Evolutionary conservation across 2,113 vertebrate genomes (phyloP).

Genomic region (Psammodynastes pulverulentus): DNA sequence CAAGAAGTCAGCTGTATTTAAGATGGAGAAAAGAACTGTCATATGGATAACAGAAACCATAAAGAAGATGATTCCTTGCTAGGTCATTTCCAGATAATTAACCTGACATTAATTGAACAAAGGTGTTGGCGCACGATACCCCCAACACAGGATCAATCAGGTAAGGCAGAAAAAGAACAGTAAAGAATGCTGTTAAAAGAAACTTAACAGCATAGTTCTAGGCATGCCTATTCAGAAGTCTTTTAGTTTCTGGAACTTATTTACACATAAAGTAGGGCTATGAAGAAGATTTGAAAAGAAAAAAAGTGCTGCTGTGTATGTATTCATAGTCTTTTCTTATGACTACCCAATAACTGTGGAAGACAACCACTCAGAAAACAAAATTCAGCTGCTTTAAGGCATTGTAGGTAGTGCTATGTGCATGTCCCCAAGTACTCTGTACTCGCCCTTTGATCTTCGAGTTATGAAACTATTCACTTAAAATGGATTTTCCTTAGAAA

Average conservation of each 20-base stretch:
- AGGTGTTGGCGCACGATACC: conserved; percentile 38
- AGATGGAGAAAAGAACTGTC: conserved; percentile 8
- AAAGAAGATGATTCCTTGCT: not conserved
- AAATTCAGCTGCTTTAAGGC: not conserved
- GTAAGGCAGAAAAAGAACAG: conserved; percentile 58
- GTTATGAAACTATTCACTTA: not conserved
- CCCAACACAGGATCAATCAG: conserved; percentile 48
- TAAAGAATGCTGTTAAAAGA: not conserved
- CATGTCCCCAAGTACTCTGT: not conserved
- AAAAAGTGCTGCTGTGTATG: not conserved
- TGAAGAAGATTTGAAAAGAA: not conserved
- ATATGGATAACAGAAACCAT: not conserved
- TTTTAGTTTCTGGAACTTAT: not conserved
- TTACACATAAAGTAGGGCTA: not conserved
- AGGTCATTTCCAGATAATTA: conserved; percentile 27
- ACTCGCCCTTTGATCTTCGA: not conserved
- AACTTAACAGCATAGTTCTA: not conserved
- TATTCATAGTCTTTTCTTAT: not conserved
- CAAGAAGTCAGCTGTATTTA: conserved; percentile 15
- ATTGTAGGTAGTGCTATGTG: not conserved
- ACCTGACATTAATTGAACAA: conserved; percentile 51
- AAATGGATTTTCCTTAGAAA: not conserved
- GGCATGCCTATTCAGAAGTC: not conserved
- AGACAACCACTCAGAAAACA: not conserved
- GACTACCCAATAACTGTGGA: not conserved